Percentiles rank a stretch among this genome's conserved stretches.
Conservation (phyloP, 2,888 invertebrate species). For the Papilio demoleus region DNA sequence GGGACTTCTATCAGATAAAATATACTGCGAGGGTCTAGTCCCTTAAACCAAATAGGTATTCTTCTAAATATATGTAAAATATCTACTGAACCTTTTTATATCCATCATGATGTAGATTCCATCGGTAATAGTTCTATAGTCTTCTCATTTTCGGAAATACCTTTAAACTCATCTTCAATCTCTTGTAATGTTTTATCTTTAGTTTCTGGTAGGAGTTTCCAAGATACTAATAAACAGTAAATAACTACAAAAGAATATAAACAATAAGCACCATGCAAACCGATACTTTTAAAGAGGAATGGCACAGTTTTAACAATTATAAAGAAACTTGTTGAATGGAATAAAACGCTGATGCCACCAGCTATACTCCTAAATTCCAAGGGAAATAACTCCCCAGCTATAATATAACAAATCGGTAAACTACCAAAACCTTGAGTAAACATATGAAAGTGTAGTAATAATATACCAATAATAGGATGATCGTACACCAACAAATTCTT, state of each 20-base stretch:
- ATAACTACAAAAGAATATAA: constrained; percentile 37
- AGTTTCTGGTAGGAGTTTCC: constrained; percentile 48
- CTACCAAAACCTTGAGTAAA: constrained; percentile 47
- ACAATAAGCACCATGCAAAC: constrained; percentile 47
- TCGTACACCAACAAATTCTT: constrained; percentile 33
- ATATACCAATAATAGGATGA: constrained; percentile 43
- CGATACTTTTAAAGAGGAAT: constrained; percentile 47
- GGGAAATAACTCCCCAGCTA: constrained; percentile 51
- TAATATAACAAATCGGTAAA: constrained; percentile 46
- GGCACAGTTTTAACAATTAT: constrained; percentile 51
- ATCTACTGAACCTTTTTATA: too few species aligned
- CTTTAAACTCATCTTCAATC: constrained; percentile 49
- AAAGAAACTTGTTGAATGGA: constrained; percentile 52
- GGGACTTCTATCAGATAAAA: too few species aligned
- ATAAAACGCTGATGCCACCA: constrained; percentile 50
- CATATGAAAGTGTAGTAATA: constrained; percentile 48
- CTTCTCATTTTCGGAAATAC: constrained; percentile 20
- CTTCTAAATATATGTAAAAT: too few species aligned
- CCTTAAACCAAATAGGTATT: too few species aligned
- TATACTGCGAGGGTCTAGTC: too few species aligned
- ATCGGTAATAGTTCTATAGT: constrained; percentile 1
- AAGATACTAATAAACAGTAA: constrained; percentile 43
- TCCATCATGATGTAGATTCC: not conserved
- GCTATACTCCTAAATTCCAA: constrained; percentile 54
- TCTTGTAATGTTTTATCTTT: constrained; percentile 50